Percentiles rank a stretch among this genome's conserved stretches.
Conservation (phyloP, 2,113 vertebrate genomes). For the Paedocypris sp. region DNA sequence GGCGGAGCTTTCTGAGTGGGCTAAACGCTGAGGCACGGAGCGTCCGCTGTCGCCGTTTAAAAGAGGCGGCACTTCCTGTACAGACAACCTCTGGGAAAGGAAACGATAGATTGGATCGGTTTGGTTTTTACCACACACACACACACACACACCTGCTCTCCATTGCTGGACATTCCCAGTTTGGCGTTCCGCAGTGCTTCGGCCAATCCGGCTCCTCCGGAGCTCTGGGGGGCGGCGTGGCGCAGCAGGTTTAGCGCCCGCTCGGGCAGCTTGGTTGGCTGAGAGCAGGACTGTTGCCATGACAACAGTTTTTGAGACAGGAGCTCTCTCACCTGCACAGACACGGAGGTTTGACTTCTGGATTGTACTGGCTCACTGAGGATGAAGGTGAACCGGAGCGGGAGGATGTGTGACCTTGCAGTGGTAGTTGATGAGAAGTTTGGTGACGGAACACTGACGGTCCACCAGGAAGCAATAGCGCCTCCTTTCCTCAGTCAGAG, state of each 20-base stretch:
- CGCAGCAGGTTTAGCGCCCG: constrained; percentile 69
- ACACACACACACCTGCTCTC: constrained; percentile 51
- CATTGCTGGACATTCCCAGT: constrained; percentile 46
- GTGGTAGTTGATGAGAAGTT: constrained; percentile 72
- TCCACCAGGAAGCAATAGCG: constrained; percentile 76
- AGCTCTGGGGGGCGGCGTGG: constrained; percentile 61
- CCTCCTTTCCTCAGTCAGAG: constrained; percentile 71
- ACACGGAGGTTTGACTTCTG: not conserved
- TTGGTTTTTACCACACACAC: not conserved
- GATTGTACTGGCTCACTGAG: too few relatives aligned
- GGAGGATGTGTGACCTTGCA: constrained; percentile 67
- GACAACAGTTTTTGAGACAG: constrained; percentile 66
- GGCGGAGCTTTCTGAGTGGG: constrained; percentile 45
- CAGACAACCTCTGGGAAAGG: constrained; percentile 57
- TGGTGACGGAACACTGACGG: constrained; percentile 72
- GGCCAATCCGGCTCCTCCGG: constrained; percentile 57
- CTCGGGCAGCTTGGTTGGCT: constrained; percentile 72
- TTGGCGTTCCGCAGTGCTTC: constrained; percentile 62
- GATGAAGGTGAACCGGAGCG: too few relatives aligned
- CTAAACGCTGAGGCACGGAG: constrained; percentile 47
- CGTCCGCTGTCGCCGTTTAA: constrained; percentile 59
- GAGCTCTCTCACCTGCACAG: constrained; percentile 65
- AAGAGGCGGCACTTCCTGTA: constrained; percentile 66
- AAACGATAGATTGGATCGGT: not conserved
- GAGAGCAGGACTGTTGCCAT: constrained; percentile 71